Evolutionary conservation across 2,797 vertebrate genomes (phyloP).

Genomic region (Melanitta fusca): DNA sequence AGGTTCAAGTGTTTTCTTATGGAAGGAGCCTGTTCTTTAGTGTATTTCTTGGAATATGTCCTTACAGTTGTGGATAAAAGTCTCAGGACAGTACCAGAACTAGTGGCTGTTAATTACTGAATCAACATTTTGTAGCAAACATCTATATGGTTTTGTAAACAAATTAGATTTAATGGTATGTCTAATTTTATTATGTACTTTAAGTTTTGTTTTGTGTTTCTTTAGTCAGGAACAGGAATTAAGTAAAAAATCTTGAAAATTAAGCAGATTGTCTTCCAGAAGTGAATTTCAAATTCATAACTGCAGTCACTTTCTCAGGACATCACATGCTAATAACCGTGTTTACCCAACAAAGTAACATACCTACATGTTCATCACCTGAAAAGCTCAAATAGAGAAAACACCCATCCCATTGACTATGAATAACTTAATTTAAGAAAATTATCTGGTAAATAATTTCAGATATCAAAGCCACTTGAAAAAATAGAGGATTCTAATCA

Average conservation of each 20-base stretch:
- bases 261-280: not conserved
- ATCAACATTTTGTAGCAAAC: not conserved
- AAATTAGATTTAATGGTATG: not conserved
- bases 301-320: not conserved
- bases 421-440: not conserved
- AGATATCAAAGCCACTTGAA: not conserved
- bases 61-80: not conserved
- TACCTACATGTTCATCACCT: not conserved
- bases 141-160: not conserved
- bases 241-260: not conserved
- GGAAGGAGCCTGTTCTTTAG: not conserved
- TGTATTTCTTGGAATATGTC: not conserved
- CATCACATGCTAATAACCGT: fast-evolving
- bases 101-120: not conserved
- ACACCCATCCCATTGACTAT: not conserved
- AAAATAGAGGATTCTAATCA: not conserved
- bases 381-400: not conserved
- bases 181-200: not conserved
- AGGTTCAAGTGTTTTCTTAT: not conserved
- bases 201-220: not conserved
- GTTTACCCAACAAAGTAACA: not conserved
- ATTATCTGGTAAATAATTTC: not conserved
- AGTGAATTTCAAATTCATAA: not conserved
- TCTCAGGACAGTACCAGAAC: not conserved
- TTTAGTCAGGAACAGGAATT: not conserved